Evolutionary conservation across 2,113 vertebrate species (phyloP), one percentile per base, ranked within the genome.

Genomic region (Falcunculus frontatus): DNA sequence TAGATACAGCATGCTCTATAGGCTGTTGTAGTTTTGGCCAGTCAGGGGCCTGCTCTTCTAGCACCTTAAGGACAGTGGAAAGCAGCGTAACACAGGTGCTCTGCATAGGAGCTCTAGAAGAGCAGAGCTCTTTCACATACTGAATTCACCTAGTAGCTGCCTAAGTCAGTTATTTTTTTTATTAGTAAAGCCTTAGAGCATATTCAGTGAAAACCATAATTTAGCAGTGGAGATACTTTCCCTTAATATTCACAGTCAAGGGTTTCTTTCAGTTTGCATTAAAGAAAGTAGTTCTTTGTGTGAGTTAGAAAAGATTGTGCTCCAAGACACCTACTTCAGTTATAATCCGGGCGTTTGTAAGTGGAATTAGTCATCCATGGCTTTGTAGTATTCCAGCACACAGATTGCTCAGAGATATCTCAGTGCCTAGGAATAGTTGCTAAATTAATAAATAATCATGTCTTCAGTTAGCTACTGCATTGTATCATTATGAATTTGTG

Each of bases 361-460:
- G 47, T 57, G 13, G 62, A 92, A 73, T 87, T 63, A 84, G 72
- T 92, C 50, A 87, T 74, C n/a, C 56, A 47, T 63, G 21, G 16
- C 84, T 57, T 39, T 70, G 65, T 27, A 46, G 23, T 73, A 49
- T 79, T 92, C 29, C 55, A 39, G 29, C 53, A 87, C 41, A 64
- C 49, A 83, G 37, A 59, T 77, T 2, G 7, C 62, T 85, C 53
- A 65, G 22, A 17, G n/a, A 76, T 52, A 20, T 56, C 41, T 85
- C 26, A 21, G 13, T 57, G 39, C 14, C 53, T 64, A 53, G 13
- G 15, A 91, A 78, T 33, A 75, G 26, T 19, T 81, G 23, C 30
- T 94, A 73, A 83, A 83, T 87, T 83, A 87, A 82, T 89, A 72
- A 80, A 77, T 70, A 89, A 82, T 93, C 9, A 79, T 85, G 29